A percentile compares a stretch with the other conserved stretches of the same genome.
Evolutionary conservation across 2,888 invertebrate species (phyloP).

Genomic region (Drosophila limbata): DNA sequence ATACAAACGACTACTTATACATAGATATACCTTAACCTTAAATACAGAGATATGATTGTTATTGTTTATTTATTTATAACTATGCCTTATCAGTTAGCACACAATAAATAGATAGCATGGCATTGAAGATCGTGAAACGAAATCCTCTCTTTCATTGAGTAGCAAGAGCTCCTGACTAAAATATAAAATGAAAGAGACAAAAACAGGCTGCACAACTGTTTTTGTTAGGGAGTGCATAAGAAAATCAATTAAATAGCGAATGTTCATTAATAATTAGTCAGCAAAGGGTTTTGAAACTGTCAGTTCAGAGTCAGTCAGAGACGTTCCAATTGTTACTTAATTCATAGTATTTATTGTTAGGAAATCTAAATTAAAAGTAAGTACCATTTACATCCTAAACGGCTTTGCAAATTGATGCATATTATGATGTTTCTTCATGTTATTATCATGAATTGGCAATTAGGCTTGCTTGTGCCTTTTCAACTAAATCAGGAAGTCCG

Average conservation of each 20-base stretch:
- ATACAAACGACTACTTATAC: too few relatives aligned
- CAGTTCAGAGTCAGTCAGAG: not conserved
- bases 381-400: not conserved
- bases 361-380: slow-evolving; percentile 1
- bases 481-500: slow-evolving; percentile 22
- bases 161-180: not conserved
- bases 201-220: slow-evolving; percentile 54
- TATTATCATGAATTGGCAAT: not conserved
- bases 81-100: slow-evolving; percentile 38
- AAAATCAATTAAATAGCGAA: slow-evolving; percentile 17
- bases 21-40: slow-evolving; percentile 13
- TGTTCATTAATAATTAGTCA: slow-evolving; percentile 22
- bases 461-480: not conserved
- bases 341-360: not conserved
- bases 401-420: not conserved
- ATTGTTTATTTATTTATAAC: slow-evolving; percentile 54
- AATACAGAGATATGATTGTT: slow-evolving; percentile 43
- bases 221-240: slow-evolving; percentile 9
- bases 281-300: not conserved
- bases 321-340: slow-evolving; percentile 4
- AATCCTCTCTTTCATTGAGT: not conserved
- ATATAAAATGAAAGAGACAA: slow-evolving; percentile 7
- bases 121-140: slow-evolving; percentile 13
- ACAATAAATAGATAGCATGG: slow-evolving; percentile 26
- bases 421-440: not conserved